These are phyloP conservation scores for Cheilosia scutellata DNA, from an alignment of 2,888 invertebrate species.

Conservation along the genomic window DNA sequence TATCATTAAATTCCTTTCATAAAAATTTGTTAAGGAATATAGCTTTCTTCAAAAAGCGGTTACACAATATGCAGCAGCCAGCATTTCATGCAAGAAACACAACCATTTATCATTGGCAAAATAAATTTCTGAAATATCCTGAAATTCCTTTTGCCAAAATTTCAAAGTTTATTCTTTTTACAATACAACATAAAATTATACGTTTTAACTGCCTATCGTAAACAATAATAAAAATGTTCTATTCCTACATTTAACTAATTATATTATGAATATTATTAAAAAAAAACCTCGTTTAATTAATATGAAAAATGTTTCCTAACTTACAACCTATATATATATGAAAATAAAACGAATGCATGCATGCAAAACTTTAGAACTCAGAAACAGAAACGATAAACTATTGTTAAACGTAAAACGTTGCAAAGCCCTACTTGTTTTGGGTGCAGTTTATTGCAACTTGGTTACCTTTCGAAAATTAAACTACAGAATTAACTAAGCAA, in stretches of 20 bases:
- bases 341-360: conserved; percentile 50
- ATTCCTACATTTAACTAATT: conserved; percentile 53
- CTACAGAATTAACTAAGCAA: conserved; percentile 52
- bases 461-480: conserved; percentile 17
- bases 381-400: conserved; percentile 16
- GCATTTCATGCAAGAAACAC: conserved; percentile 82
- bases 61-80: conserved; percentile 82
- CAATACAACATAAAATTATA: conserved; percentile 37
- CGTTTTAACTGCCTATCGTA: conserved; percentile 52
- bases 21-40: conserved; percentile 50
- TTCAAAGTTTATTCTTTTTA: conserved; percentile 41
- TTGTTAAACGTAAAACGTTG: conserved; percentile 27
- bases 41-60: conserved; percentile 77
- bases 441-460: conserved; percentile 53
- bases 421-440: conserved; percentile 55
- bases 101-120: conserved; percentile 74
- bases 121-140: conserved; percentile 59
- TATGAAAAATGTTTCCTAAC: conserved; percentile 44
- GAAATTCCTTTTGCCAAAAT: conserved; percentile 65
- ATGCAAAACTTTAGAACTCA: conserved; percentile 40
- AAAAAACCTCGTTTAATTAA: conserved; percentile 22
- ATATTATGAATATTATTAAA: no score
- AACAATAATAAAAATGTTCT: conserved; percentile 37
- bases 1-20: conserved; percentile 34
- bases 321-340: conserved; percentile 21